Evolutionary conservation across 2,888 invertebrate genomes (phyloP).

Genomic region (Euproctis similis): DNA sequence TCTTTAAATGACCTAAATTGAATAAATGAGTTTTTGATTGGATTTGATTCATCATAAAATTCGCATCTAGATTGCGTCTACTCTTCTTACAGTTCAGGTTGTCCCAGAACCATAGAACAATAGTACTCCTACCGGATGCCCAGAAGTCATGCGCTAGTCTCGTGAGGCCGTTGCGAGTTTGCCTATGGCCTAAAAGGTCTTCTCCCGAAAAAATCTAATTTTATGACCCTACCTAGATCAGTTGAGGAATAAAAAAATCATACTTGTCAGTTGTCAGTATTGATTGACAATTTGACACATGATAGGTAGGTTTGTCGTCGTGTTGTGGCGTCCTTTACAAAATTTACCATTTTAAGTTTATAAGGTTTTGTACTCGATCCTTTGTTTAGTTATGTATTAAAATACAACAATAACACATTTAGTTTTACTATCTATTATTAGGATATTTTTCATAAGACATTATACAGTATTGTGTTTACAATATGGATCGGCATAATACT

Average conservation of each 20-base stretch:
- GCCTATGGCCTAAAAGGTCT: no score
- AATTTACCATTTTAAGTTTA: constrained; percentile 47
- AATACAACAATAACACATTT: no score
- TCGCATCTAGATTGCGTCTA: constrained; percentile 1
- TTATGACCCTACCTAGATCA: no score
- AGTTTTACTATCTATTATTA: constrained; percentile 14
- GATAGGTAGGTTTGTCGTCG: constrained; percentile 41
- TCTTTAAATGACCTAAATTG: no score
- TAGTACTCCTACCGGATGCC: constrained; percentile 3
- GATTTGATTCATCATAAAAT: not conserved
- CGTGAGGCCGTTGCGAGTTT: no score
- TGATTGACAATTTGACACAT: constrained; percentile 16
- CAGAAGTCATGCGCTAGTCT: no score
- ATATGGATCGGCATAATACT: constrained; percentile 67
- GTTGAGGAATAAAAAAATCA: no score
- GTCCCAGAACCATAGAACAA: constrained; percentile 1
- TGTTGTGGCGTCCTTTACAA: constrained; percentile 55
- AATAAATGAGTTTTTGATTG: not conserved
- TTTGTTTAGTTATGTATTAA: constrained; percentile 48
- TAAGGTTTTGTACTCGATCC: constrained; percentile 41
- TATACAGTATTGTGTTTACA: constrained; percentile 29
- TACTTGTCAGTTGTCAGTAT: no score
- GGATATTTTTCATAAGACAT: constrained; percentile 24
- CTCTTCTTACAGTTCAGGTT: constrained; percentile 8
- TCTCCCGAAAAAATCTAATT: no score